Evolutionary conservation across 2,797 vertebrate genomes (phyloP).

Genomic region (Anableps anableps): DNA sequence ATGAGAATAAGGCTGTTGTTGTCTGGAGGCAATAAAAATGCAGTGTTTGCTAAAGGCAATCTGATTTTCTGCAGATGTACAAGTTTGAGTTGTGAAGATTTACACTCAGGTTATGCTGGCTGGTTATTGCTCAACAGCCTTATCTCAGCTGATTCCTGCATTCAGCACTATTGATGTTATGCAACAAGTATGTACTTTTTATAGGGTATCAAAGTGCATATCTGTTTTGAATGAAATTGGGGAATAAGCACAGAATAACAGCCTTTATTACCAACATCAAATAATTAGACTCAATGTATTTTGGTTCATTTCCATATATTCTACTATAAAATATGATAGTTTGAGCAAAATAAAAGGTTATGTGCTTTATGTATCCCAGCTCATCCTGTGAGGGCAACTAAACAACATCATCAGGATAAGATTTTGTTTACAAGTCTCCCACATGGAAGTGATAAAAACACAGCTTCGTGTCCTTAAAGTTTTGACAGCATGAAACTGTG

Average conservation of each 20-base stretch:
- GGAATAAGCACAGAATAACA: neutral
- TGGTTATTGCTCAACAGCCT: constrained; percentile 58
- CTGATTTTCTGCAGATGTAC: constrained; percentile 11
- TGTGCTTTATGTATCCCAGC: neutral
- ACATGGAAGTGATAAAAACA: constrained; percentile 28
- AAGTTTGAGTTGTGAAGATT: neutral
- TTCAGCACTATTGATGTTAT: neutral
- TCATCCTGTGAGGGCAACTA: neutral
- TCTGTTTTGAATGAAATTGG: neutral
- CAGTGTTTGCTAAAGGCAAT: constrained; percentile 10
- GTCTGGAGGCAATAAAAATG: constrained; percentile 57
- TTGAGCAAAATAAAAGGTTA: constrained; percentile 6
- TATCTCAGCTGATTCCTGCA: constrained; percentile 27
- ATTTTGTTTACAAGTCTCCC: neutral
- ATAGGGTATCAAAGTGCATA: neutral
- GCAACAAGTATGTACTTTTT: constrained; percentile 17
- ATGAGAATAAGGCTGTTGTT: constrained; percentile 44
- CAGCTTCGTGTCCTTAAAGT: constrained; percentile 31
- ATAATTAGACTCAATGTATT: neutral
- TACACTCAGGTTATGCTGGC: constrained; percentile 5
- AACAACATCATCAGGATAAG: neutral
- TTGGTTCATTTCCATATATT: neutral
- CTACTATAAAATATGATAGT: neutral
- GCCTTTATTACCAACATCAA: neutral
- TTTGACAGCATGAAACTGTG: constrained; percentile 46